These are phyloP conservation scores for Tetragnatha versicolor DNA, from an alignment of 1,140 invertebrate species.

Conservation along the genomic window DNA sequence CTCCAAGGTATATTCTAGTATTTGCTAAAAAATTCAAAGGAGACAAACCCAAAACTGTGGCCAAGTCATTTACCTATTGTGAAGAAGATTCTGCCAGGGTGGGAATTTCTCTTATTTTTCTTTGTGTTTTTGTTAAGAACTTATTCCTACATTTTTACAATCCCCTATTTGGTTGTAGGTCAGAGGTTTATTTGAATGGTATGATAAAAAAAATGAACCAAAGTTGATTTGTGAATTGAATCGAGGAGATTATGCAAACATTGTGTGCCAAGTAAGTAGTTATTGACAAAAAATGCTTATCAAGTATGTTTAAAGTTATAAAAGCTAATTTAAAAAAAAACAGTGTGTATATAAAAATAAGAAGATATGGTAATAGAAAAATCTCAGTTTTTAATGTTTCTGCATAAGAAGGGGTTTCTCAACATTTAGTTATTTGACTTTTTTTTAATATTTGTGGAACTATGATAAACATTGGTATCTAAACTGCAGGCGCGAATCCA, in stretches of 20 bases:
- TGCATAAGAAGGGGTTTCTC: too few relatives aligned
- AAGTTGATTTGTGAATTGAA: slow-evolving; percentile 42
- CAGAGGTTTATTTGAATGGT: slow-evolving; percentile 33
- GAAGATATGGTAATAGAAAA: too few relatives aligned
- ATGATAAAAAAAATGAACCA: slow-evolving; percentile 25
- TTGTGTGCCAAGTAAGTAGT: slow-evolving; percentile 39
- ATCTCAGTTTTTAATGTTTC: too few relatives aligned
- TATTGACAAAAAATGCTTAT: too few relatives aligned
- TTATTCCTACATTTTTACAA: background rate
- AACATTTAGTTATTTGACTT: too few relatives aligned
- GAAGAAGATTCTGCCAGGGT: slow-evolving; percentile 18
- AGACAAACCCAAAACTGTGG: slow-evolving; percentile 25
- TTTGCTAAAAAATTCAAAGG: slow-evolving; percentile 31
- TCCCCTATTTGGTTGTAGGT: slow-evolving; percentile 4
- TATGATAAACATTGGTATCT: too few relatives aligned
- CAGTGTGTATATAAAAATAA: too few relatives aligned
- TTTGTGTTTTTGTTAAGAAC: background rate
- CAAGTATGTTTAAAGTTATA: too few relatives aligned
- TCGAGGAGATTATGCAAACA: slow-evolving; percentile 36
- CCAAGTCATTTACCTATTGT: slow-evolving; percentile 45
- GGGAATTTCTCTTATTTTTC: background rate
- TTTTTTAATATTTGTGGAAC: too few relatives aligned
- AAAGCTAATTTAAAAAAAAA: too few relatives aligned
- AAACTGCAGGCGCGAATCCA: too few relatives aligned
- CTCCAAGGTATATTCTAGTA: slow-evolving; percentile 28